These are phyloP conservation scores for Procambarus clarkii DNA, from an alignment of 1,140 invertebrate species.

Conservation along the genomic window DNA sequence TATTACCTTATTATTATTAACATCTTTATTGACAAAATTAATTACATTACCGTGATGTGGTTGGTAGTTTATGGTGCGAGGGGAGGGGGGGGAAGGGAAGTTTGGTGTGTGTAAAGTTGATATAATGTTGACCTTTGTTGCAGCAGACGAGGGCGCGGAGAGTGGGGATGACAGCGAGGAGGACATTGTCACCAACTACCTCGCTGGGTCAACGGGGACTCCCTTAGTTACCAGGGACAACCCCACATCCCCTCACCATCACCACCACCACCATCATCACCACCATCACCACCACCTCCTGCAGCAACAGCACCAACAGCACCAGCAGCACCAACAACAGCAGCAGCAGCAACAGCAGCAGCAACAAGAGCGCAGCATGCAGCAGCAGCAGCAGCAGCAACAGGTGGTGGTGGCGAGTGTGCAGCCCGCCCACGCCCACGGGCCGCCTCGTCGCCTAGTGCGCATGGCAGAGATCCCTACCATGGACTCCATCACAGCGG, in stretches of 20 bases:
- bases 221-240: conserved; percentile 10
- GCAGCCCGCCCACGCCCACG: conserved; percentile 68
- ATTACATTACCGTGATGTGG: no score
- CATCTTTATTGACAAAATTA: no score
- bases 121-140: not conserved
- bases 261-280: conserved; percentile 62
- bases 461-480: conserved; percentile 71
- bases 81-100: no score
- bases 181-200: conserved; percentile 83
- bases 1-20: no score
- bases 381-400: conserved; percentile 14
- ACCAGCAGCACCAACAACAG: conserved; percentile 17
- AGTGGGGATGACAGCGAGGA: conserved; percentile 82
- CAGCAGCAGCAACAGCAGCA: conserved; percentile 10
- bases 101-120: not conserved
- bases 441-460: conserved; percentile 63
- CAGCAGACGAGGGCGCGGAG: conserved; percentile 77
- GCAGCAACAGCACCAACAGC: conserved; percentile 27
- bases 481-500: conserved; percentile 71
- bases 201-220: conserved; percentile 34
- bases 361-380: not conserved
- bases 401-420: conserved; percentile 54
- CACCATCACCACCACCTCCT: conserved; percentile 45
- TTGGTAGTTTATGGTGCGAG: no score
- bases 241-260: conserved; percentile 48